Conservation (phyloP, 2,888 invertebrate species). For the Phania funesta region DNA sequence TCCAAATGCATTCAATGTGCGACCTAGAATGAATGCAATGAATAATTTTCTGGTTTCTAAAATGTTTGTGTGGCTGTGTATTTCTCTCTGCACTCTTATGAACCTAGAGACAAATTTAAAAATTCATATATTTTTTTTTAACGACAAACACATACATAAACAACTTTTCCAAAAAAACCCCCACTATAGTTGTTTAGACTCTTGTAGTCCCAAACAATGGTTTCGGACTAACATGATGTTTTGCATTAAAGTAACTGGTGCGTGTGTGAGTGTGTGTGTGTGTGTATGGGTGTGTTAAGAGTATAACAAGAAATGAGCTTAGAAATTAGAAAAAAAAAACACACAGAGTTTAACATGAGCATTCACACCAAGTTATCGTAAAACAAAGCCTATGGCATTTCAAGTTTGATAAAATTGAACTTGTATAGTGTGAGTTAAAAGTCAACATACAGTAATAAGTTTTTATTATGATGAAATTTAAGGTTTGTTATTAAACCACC, state of each 20-base stretch:
- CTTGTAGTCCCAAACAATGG: constrained; percentile 18
- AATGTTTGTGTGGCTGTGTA: neutral
- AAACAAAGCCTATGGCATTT: constrained; percentile 40
- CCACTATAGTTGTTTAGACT: neutral
- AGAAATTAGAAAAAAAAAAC: neutral
- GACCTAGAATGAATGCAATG: constrained; percentile 16
- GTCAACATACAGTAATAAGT: neutral
- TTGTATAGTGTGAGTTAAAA: neutral
- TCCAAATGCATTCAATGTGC: constrained; percentile 44
- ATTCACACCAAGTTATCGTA: constrained; percentile 59
- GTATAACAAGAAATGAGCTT: constrained; percentile 1
- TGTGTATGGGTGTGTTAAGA: too few relatives aligned
- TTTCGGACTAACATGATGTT: constrained; percentile 45
- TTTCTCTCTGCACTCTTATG: constrained; percentile 5
- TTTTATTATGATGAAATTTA: neutral
- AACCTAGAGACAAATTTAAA: constrained; percentile 1
- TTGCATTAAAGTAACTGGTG: constrained; percentile 8
- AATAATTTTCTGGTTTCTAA: neutral
- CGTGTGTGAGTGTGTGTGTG: too few relatives aligned
- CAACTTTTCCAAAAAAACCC: neutral
- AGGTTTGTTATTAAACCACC: too few relatives aligned
- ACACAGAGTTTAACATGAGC: constrained; percentile 10
- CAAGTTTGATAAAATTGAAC: constrained; percentile 3
- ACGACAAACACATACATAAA: constrained; percentile 7
- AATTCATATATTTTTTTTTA: neutral